A percentile compares a stretch with the other conserved stretches of the same genome.
These are phyloP conservation scores for Rhynchopsitta pachyrhyncha DNA, from an alignment of 2,113 vertebrate species.

Conservation along the genomic window DNA sequence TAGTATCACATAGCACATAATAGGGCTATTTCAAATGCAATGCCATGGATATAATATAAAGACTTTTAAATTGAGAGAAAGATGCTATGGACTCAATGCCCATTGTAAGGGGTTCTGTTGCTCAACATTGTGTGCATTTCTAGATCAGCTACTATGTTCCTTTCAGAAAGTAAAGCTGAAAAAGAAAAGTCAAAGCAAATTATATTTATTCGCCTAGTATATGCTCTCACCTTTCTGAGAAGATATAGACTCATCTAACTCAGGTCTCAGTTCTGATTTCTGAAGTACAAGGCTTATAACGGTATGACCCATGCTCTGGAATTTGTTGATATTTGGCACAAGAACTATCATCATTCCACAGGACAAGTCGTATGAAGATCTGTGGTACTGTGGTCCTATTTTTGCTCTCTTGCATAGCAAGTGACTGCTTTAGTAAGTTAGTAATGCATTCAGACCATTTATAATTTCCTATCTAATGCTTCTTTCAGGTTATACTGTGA, in stretches of 20 bases:
- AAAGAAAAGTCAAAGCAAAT: not conserved
- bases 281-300: not conserved
- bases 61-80: not conserved
- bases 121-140: not conserved
- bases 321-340: not conserved
- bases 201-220: not conserved
- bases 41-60: not conserved
- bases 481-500: not conserved
- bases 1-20: not conserved
- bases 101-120: not conserved
- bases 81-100: not conserved
- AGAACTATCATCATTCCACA: accelerated
- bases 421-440: not conserved
- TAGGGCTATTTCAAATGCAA: not conserved
- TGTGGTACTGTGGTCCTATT: not conserved
- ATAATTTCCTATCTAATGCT: not conserved
- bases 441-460: not conserved
- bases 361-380: not conserved
- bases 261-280: not conserved
- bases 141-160: not conserved
- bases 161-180: not conserved
- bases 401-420: not conserved
- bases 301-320: not conserved
- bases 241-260: not conserved
- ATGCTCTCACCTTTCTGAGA: not conserved